Conservation (phyloP, 2,888 invertebrate genomes). For the Chromoteleia sp. region DNA sequence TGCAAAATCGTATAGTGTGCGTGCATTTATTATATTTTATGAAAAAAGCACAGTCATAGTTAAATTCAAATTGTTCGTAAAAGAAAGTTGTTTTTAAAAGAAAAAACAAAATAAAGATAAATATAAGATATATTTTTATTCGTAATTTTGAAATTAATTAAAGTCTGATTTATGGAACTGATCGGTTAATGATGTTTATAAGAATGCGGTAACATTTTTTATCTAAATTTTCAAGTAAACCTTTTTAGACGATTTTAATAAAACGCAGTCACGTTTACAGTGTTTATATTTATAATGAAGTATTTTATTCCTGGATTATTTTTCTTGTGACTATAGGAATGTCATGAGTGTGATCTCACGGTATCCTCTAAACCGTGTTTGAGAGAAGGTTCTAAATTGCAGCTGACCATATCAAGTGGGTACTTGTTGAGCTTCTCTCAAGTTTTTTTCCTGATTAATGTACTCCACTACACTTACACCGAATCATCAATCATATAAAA, state of each 20-base stretch:
- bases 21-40: neutral
- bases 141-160: too few species aligned
- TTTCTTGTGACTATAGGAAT: conserved; percentile 28
- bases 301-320: conserved; percentile 8
- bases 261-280: neutral
- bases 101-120: too few species aligned
- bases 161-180: too few species aligned
- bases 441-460: conserved; percentile 53
- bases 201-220: too few species aligned
- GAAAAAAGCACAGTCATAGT: neutral
- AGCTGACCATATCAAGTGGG: conserved; percentile 67
- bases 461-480: conserved; percentile 36
- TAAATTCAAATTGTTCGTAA: too few species aligned
- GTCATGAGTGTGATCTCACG: conserved; percentile 24
- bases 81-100: too few species aligned
- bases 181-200: too few species aligned
- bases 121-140: too few species aligned
- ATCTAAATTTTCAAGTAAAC: too few species aligned
- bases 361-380: conserved; percentile 49
- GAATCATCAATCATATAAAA: conserved; percentile 50
- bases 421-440: conserved; percentile 62
- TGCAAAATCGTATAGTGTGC: neutral
- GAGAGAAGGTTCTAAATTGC: conserved; percentile 64
- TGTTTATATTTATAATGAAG: conserved; percentile 22
- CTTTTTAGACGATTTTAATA: neutral